A percentile compares a stretch with the other conserved stretches of the same genome.
These are phyloP conservation scores for Drosophila sproati DNA, from an alignment of 1,140 invertebrate species.

Conservation along the genomic window DNA sequence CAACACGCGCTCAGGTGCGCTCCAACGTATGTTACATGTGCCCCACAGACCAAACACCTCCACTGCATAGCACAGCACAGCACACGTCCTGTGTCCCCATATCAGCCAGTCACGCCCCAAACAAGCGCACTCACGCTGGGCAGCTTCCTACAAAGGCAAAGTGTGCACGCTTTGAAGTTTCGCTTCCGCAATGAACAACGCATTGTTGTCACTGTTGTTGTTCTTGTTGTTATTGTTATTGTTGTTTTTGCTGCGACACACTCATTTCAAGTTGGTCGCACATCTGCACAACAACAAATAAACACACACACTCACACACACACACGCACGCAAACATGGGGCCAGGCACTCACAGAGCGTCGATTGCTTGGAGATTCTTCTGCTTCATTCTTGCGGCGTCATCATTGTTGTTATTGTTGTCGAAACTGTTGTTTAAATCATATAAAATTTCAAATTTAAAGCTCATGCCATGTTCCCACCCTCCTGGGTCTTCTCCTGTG, in stretches of 20 bases:
- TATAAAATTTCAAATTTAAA: conserved; percentile 55
- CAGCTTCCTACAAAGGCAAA: conserved; percentile 68
- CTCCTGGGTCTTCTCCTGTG: not conserved
- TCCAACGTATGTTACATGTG: conserved; percentile 28
- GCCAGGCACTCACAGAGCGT: conserved; percentile 7
- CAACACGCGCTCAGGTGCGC: conserved; percentile 49
- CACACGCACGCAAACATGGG: conserved; percentile 6
- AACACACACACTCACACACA: conserved; percentile 14
- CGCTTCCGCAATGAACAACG: conserved; percentile 69
- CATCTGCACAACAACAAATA: conserved; percentile 51
- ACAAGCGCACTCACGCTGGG: conserved; percentile 18
- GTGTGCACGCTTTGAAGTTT: conserved; percentile 79
- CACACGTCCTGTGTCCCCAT: not conserved
- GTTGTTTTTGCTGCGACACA: conserved; percentile 60
- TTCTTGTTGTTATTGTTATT: conserved; percentile 26
- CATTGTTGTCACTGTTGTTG: conserved; percentile 43
- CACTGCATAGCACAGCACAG: not conserved
- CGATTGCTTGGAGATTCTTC: conserved; percentile 45
- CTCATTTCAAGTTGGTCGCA: conserved; percentile 77
- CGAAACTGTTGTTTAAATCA: conserved; percentile 35
- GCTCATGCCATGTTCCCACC: conserved; percentile 20
- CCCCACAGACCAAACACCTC: not conserved
- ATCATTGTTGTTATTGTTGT: conserved; percentile 33
- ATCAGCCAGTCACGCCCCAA: conserved; percentile 9
- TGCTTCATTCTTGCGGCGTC: conserved; percentile 35